Evolutionary conservation across 2,113 vertebrate species (phyloP), one percentile per base, ranked within the genome.

Genomic region (Litocranius walleri): DNA sequence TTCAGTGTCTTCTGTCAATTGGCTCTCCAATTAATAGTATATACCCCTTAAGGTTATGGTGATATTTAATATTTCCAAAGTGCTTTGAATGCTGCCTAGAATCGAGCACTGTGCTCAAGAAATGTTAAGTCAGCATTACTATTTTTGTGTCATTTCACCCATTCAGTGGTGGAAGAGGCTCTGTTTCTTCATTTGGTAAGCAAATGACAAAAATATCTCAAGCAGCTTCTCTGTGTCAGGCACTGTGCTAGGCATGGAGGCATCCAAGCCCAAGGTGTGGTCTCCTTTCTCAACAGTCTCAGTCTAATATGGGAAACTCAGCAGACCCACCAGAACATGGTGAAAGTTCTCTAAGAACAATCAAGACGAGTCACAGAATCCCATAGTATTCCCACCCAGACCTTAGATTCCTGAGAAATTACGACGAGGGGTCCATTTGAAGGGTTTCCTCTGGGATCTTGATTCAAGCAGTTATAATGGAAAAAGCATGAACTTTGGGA

Each of bases 101-200:
- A 84, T 19, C 88, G 9, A 90, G 10, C 30, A 59, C 50, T 71
- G 5, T 97, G 48, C 45, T 88, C 43, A 84, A 61, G 7, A 96
- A 95, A 88, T 93, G 15, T 83, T 97, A 88, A 71, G 59, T 85
- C 93, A 85, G 29, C 25, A 87, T 95, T 83, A 91, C 93, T 93
- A n/a, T 52, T 89, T 93, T 80, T 83, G 33, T 92, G 43, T 86
- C 30, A 92, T 94, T 94, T 91, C 36, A 93, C 19, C n/a, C 54
- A 87, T 86, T 88, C 27, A 78, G 1, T 91, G 56, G 36, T 83
- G 11, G 64, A 71, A 45, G 7, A 88, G 83, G 15, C 43, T 95
- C 71, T 77, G 6, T 92, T 94, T 97, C 90, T 93, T 93, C 59
- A 52, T 91, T 93, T 91, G 59, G 64, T 50, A 81, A 91, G 78